phyloP scores from a whole-genome alignment of 37 sponge, comb jelly and placozoan species.

The Theonella swinhoei region DNA sequence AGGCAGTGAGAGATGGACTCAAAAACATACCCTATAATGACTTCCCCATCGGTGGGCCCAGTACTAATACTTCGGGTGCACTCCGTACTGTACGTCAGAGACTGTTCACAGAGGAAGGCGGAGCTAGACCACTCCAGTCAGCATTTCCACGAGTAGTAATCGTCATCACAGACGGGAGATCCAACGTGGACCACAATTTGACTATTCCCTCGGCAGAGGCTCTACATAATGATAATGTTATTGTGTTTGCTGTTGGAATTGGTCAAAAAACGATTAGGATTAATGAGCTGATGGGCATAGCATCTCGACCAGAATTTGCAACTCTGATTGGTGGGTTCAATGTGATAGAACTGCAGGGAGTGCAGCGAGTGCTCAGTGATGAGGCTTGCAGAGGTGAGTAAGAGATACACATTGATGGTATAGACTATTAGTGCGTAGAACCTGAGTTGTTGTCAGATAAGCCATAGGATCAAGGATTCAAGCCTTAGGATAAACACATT shows the following conservation, averaged over 20 bases:
- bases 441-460: background rate
- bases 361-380: conserved; percentile 30
- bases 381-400: conserved; percentile 54
- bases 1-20: conserved; percentile 7
- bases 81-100: conserved; percentile 2
- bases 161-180: conserved; percentile 63
- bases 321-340: conserved; percentile 21
- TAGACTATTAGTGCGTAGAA: too few species aligned
- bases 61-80: conserved; percentile 65
- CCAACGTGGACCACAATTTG: conserved; percentile 20
- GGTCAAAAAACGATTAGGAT: conserved; percentile 5
- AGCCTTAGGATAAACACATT: background rate
- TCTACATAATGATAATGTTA: conserved; percentile 2
- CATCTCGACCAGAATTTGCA: conserved; percentile 24
- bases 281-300: conserved; percentile 35
- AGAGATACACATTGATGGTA: too few species aligned
- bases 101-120: conserved; percentile 27
- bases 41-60: background rate
- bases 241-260: conserved; percentile 50
- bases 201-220: conserved; percentile 35
- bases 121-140: conserved; percentile 24
- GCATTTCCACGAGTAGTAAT: conserved; percentile 52
- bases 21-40: conserved; percentile 11
- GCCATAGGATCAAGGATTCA: background rate
- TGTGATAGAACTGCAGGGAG: conserved; percentile 8